Evolutionary conservation across 2,797 vertebrate species (phyloP), one percentile per base, ranked within the genome.

Genomic region (Denticeps clupeoides): DNA sequence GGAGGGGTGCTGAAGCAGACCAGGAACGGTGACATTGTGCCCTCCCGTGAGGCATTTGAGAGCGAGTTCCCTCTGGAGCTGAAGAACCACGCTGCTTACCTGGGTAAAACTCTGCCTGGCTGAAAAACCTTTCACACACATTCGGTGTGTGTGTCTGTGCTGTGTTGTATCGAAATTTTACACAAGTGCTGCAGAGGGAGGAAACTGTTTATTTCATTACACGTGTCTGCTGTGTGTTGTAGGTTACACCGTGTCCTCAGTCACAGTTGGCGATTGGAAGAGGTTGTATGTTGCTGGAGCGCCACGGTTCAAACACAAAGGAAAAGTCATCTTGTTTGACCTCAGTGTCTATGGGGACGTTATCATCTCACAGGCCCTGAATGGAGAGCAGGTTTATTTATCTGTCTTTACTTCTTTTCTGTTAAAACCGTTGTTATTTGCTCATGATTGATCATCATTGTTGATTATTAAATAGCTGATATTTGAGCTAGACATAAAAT

Each of bases 241-340:
- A 98, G 94, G 94, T 38, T 98, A 98, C 60, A 82, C 93, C 0
- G 90, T 98, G 24, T 93, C 91, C 0, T 95, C 90, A 0, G 79
- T 97, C 70, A 62, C 71, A 1, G 70, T 90, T 7, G 83, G 73
- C 0, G 70, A 81, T 2, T 84, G 89, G 59, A 84, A 18, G 54
- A 81, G 56, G 26, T 64, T 91, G 4, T 87, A 88, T 0, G 81
- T 96, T 12, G 89, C 94, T 0, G 91, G 94, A 2, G 94, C 94
- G 16, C 93, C 94, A 16, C 81, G 94, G 2, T 97, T 97, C 70
- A 90, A 87, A 71, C 94, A 98, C 75, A 92, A 89, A 73, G 94
- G 94, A 55, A 97, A 97, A 68, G 87, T 97, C 2, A 82, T 98
- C 47, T 71, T 94, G 50, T 98, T 98, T 73, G 78, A 91, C 56